Conservation (phyloP, 2,888 invertebrate species). For the Apotomis betuletana region DNA sequence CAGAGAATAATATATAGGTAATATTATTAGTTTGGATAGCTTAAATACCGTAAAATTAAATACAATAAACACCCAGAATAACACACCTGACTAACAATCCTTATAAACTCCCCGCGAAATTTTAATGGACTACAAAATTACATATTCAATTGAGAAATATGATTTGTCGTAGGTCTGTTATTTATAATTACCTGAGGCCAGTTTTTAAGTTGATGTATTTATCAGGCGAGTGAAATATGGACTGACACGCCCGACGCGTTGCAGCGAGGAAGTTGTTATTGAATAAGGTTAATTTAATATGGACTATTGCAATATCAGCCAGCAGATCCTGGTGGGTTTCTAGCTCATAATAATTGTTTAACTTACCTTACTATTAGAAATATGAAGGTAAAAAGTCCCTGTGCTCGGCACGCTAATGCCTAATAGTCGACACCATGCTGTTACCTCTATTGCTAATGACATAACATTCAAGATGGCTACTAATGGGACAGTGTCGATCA, state of each 20-base stretch:
- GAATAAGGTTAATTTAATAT: conserved; percentile 21
- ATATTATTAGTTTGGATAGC: too few species aligned
- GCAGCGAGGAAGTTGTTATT: conserved; percentile 21
- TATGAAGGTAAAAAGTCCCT: too few species aligned
- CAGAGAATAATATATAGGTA: too few species aligned
- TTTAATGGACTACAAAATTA: conserved; percentile 27
- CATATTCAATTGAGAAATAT: conserved; percentile 32
- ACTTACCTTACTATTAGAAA: too few species aligned
- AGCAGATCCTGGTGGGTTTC: background rate
- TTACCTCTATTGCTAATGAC: too few species aligned
- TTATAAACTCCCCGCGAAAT: conserved; percentile 12
- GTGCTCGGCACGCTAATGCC: too few species aligned
- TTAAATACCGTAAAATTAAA: too few species aligned
- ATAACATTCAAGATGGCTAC: too few species aligned
- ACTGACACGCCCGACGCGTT: conserved; percentile 30
- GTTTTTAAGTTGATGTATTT: conserved; percentile 40
- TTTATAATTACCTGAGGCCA: conserved; percentile 34
- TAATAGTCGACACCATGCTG: too few species aligned
- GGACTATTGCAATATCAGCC: conserved; percentile 5
- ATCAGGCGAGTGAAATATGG: conserved; percentile 35
- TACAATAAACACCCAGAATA: background rate
- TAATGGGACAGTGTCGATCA: too few species aligned
- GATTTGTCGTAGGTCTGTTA: conserved; percentile 34
- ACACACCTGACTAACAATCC: conserved; percentile 10
- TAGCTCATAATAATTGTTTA: too few species aligned